Conservation (phyloP, 1,140 invertebrate genomes). For the Zeugodacus cucurbitae region DNA sequence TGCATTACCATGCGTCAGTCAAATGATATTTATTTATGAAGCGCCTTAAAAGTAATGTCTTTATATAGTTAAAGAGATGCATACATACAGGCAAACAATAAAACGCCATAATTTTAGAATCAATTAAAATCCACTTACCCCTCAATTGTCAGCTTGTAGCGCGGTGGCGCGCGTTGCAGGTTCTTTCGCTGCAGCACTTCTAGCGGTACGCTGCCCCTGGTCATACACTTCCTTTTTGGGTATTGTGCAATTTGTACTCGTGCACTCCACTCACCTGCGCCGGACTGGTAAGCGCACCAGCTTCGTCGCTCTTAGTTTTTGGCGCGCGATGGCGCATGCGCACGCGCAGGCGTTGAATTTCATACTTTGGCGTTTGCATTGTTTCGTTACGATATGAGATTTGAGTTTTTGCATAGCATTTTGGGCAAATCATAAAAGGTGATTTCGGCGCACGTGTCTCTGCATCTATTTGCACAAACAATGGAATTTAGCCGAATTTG, state of each 20-base stretch:
- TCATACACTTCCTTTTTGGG: constrained; percentile 2
- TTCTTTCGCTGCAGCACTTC: not conserved
- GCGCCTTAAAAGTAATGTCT: not conserved
- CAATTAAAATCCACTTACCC: not conserved
- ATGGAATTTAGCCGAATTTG: constrained; percentile 29
- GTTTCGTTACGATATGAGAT: not conserved
- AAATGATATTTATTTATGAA: constrained; percentile 11
- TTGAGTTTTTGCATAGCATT: constrained; percentile 12
- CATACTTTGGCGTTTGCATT: not conserved
- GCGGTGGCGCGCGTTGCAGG: too few relatives aligned
- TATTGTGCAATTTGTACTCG: constrained; percentile 5
- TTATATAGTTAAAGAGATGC: not conserved
- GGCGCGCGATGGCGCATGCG: not conserved
- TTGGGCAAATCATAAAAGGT: constrained; percentile 19
- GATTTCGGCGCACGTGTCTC: not conserved
- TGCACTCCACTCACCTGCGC: not conserved
- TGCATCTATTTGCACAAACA: not conserved
- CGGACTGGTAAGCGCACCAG: too few relatives aligned
- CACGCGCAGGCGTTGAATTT: not conserved
- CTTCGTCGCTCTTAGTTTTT: not conserved
- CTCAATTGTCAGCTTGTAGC: not conserved
- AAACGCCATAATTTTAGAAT: not conserved
- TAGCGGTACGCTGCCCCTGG: not conserved
- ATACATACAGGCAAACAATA: not conserved
- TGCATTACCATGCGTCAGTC: not conserved